phyloP scores from a whole-genome alignment of 2,888 invertebrate species.

The Eulithis testata region DNA sequence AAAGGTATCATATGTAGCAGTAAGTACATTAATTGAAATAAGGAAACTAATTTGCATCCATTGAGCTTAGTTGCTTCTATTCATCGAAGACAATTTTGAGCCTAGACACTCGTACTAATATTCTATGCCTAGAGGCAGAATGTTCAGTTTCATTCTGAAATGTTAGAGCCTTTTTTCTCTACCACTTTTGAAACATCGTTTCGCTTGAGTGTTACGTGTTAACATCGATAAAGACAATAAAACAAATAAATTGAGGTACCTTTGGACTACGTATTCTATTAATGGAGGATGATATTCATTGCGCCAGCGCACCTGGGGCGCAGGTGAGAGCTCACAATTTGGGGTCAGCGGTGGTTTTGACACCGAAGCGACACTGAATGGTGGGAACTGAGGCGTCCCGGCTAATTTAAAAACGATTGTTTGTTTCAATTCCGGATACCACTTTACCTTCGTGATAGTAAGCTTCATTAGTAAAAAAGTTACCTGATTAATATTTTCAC shows the following conservation, averaged over 20 bases:
- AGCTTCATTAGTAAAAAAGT: no score
- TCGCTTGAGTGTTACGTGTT: neutral
- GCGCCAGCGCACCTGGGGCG: conserved; percentile 76
- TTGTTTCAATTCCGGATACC: conserved; percentile 14
- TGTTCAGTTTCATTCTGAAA: no score
- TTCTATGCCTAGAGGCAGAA: no score
- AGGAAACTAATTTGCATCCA: no score
- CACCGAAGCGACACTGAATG: conserved; percentile 58
- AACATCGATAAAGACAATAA: conserved; percentile 58
- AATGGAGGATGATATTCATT: conserved; percentile 77
- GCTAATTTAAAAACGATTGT: conserved; percentile 30
- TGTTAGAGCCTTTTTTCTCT: no score
- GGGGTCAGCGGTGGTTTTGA: conserved; percentile 76
- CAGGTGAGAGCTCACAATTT: conserved; percentile 75
- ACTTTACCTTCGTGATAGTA: conserved; percentile 4
- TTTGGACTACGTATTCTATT: conserved; percentile 52
- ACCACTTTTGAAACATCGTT: no score
- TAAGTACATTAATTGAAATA: no score
- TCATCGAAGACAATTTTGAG: no score
- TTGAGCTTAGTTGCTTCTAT: no score
- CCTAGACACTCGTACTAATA: no score
- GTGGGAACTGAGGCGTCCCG: conserved; percentile 61
- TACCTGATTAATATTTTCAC: no score
- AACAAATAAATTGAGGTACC: conserved; percentile 58
- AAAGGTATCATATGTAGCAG: no score